Percentiles rank a stretch among this genome's conserved stretches.
phyloP scores from a whole-genome alignment of 2,113 vertebrate genomes.

The Terrapene triunguis region DNA sequence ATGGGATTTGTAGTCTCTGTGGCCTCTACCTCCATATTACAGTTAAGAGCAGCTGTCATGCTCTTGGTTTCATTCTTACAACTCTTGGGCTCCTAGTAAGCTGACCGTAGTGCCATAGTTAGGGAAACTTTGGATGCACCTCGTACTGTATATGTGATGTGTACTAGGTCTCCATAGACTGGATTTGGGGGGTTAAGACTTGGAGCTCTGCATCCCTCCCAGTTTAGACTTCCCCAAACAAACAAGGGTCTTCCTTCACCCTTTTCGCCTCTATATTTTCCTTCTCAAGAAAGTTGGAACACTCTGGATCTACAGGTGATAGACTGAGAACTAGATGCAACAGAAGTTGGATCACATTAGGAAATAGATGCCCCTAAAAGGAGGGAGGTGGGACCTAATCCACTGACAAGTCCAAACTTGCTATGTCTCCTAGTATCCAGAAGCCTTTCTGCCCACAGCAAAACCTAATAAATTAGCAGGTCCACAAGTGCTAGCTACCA shows the following conservation, averaged over 20 bases:
- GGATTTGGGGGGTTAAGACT: background rate
- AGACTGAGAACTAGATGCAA: background rate
- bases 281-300: background rate
- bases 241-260: background rate
- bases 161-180: background rate
- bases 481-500: background rate
- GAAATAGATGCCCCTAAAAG: background rate
- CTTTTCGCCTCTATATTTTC: background rate
- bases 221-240: background rate
- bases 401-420: background rate
- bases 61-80: background rate
- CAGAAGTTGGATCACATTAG: background rate
- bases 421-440: background rate
- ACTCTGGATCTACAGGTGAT: background rate
- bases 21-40: background rate
- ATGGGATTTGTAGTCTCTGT: background rate
- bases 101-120: background rate
- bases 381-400: background rate
- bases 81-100: background rate
- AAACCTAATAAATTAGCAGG: background rate
- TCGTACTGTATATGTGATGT: background rate
- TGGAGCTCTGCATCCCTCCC: background rate
- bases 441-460: background rate
- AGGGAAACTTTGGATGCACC: background rate
- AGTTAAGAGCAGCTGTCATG: background rate